Base-by-base conservation (phyloP, 2,113 vertebrate species). In the Trichechus manatus region DNA sequence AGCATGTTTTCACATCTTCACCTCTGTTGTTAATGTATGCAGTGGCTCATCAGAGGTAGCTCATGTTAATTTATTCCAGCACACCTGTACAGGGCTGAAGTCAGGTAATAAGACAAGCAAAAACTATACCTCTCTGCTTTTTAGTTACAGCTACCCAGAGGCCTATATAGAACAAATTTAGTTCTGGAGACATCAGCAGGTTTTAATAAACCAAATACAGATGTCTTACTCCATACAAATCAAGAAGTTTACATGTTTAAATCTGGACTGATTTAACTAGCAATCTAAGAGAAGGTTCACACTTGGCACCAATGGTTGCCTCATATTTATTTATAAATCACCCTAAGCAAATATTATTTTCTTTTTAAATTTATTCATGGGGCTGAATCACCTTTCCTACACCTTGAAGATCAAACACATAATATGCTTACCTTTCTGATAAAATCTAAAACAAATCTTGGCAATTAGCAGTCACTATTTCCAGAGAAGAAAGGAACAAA, bases 1-100 rank as follows among this genome's bases (percentile, higher is more conserved):
- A 99, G 94, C 96, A 98, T 95, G 95, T 97, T 98, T 96, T 98
- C 96, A 70, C 98, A 98, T 98, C 98, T 97, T 99, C 99, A 99
- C 99, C 98, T 99, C 97, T 98, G 94, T 97, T 98, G 99, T 98
- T 99, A 99, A 99, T 99, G 98, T 99, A 99, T 99, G 99, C 99
- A 98, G 99, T 95, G 99, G 98, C 98, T 99, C 98, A 98, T 99
- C 99, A 98, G 98, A 99, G 98, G 96, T 98, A 98, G 98, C 98
- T 98, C 97, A 98, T 98, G 99, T 98, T 99, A 99, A 99, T 99
- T 98, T 99, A 99, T 99, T 99, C 99, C 96, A 98, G 98, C 98
- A 99, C 99, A 99, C 99, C 99, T 99, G 98, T 97, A 98, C 44
- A 97, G 97, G 94, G 96, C 94, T 96, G 87, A 98, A 99, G 98